Conservation (phyloP, 2,888 invertebrate genomes). For the Cyrtodaria siliqua region DNA sequence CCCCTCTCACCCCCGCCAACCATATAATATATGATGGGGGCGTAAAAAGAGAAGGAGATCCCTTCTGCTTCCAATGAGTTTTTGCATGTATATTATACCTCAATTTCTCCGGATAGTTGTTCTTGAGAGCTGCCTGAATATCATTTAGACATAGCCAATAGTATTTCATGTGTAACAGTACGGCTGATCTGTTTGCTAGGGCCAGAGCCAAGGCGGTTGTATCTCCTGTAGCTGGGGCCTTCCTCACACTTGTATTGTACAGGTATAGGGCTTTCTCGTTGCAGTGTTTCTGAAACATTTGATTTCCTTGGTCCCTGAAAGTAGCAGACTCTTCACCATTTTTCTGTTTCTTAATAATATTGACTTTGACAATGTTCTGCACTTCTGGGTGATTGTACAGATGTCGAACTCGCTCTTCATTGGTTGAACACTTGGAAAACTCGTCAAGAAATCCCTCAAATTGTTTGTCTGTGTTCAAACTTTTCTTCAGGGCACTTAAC, state of each 20-base stretch:
- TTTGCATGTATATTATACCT: slow-evolving; percentile 26
- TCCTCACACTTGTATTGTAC: slow-evolving; percentile 77
- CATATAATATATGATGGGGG: too few relatives aligned
- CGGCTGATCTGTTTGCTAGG: slow-evolving; percentile 83
- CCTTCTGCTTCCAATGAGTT: too few relatives aligned
- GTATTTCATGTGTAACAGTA: slow-evolving; percentile 79
- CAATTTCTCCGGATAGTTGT: slow-evolving; percentile 89
- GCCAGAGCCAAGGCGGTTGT: slow-evolving; percentile 76
- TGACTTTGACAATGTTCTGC: slow-evolving; percentile 56
- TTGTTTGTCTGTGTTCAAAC: slow-evolving; percentile 2
- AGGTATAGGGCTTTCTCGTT: slow-evolving; percentile 72
- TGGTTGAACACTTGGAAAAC: slow-evolving; percentile 63
- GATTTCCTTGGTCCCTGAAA: slow-evolving; percentile 83
- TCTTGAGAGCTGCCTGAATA: slow-evolving; percentile 82
- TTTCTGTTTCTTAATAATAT: slow-evolving; percentile 67
- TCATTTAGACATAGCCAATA: slow-evolving; percentile 80
- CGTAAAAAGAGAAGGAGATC: too few relatives aligned
- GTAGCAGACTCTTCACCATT: slow-evolving; percentile 76
- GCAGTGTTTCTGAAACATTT: slow-evolving; percentile 72
- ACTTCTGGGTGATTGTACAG: slow-evolving; percentile 63
- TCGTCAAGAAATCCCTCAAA: slow-evolving; percentile 43
- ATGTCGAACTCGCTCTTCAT: slow-evolving; percentile 69
- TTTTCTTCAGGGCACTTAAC: slow-evolving; percentile 34
- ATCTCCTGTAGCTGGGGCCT: slow-evolving; percentile 70
- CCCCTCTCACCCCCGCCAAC: too few relatives aligned